Evolutionary conservation across 2,888 invertebrate genomes (phyloP), one percentile per base, ranked within the genome.

Genomic region (Dorcus parallelipipedus): DNA sequence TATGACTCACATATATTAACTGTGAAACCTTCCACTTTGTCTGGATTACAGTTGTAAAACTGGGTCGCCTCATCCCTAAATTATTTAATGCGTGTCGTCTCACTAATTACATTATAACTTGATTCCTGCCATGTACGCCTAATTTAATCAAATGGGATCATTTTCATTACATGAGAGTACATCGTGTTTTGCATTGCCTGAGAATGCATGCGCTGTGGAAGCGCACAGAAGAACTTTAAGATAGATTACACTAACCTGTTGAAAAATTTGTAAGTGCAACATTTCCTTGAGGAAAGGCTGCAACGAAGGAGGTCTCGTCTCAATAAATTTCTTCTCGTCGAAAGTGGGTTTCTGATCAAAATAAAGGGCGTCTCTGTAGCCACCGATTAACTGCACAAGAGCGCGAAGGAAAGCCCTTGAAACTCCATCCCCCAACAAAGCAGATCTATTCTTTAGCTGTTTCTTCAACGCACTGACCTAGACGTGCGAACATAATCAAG

Each of bases 261-360:
- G 93, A 78, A 97, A 97, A 76, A 96, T 95, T 81, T 97, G 97
- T 53, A 96, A 83, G 69, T 95, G 89, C 67, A 96, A 82, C 88
- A 97, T 93, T 80, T 94, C 90, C 68, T 88, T 84, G 26, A 97
- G 83, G 79, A 96, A 97, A 6, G 92, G 89, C 75, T 95, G 93
- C 84, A 96, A 88, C 53, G 89, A 86, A 63, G 85, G 76, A 3
- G 94, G 92, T 60, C 96, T 85, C 39, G 93, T 91, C 74, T 89
- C 89, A 41, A 97, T 88, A 76, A 97, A 97, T 67, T 89, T 88
- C 63, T 95, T 92, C 52, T 87, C 84, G 77, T 91, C 90, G 75
- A 96, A 97, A 7, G 91, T 93, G 57, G 94, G 93, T 68, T 84
- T 83, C 68, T 89, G 85, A 61, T 85, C 83, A 68, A 88, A 87